Evolutionary conservation across 2,797 vertebrate species (phyloP), one percentile per base, ranked within the genome.

Genomic region (Knipowitschia caucasica): DNA sequence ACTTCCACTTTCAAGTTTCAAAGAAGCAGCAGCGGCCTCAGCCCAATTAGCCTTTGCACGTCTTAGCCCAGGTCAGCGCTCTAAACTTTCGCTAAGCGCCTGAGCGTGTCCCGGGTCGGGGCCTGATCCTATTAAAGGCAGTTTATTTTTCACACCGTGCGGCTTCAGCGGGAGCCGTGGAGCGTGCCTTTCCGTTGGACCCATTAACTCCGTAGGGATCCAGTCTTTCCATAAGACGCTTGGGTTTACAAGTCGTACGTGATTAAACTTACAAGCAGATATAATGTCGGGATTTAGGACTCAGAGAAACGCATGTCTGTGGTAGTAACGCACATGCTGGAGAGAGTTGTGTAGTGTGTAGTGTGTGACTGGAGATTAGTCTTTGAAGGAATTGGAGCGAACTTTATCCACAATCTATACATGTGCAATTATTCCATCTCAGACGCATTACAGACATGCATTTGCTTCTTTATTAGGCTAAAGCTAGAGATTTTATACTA

Each of bases 131-230:
- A 44, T 44, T 44, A 27, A 15, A 24, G 17, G 14, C 42, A 27
- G 42, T 44, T 44, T 44, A 44, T 27, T 44, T 27, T 44, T 27
- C 42, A 44, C 42, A 44, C 24, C n/a, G 5, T 26, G 42, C 11
- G 24, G 18, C n/a, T 44, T 24, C 15, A 27, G 23, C 42, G 5
- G 3, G 40, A 43, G 40, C 42, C 17, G 23, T 4, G 24, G 27
- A 15, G 23, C 42, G 42, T 25, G 40, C 10, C 2, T 14, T 44
- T 27, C 42, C 42, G 17, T 27, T 17, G 42, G 24, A 17, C 42
- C 24, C 42, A 44, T 44, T 26, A 44, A 44, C 42, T 44, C 42
- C 24, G 17, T 10, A 17, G 24, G n/a, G 42, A 44, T 44, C 42
- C 26, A 9, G 24, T 8, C n/a, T 44, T 26, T 27, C 42, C 42